Evolutionary conservation across 2,113 vertebrate genomes (phyloP).

Genomic region (Alethe castanea): DNA sequence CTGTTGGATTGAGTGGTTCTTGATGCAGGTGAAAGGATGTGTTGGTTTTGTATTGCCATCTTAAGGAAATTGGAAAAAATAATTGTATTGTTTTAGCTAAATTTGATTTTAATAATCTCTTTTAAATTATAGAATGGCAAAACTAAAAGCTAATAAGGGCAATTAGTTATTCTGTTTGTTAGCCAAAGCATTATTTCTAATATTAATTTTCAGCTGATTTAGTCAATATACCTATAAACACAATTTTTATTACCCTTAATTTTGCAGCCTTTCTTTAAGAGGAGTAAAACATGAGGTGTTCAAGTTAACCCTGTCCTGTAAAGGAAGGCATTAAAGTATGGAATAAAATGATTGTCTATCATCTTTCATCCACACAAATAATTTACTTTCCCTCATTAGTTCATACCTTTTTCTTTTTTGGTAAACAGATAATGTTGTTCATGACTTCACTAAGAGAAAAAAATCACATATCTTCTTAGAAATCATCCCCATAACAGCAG

Average conservation of each 20-base stretch:
- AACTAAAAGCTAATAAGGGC: neutral
- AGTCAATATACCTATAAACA: neutral
- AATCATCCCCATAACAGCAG: neutral
- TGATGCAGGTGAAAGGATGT: neutral
- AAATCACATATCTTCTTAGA: neutral
- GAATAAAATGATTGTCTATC: neutral
- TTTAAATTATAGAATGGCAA: neutral
- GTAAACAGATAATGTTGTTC: neutral
- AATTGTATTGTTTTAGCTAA: neutral
- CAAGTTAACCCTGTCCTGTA: neutral
- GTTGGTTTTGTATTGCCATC: neutral
- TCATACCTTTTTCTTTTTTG: neutral
- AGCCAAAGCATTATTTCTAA: neutral
- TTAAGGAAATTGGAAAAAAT: neutral
- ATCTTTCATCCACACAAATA: neutral
- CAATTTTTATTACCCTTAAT: neutral
- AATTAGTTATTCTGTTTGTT: neutral
- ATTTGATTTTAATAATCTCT: neutral
- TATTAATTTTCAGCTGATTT: neutral
- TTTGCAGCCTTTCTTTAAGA: neutral
- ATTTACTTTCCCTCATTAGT: neutral
- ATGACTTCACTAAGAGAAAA: neutral
- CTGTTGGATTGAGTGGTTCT: neutral
- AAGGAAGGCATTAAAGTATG: neutral
- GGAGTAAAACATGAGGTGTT: neutral